Percentiles rank a stretch among this genome's conserved stretches.
Evolutionary conservation across 2,113 vertebrate genomes (phyloP).

Genomic region (Eira barbara): DNA sequence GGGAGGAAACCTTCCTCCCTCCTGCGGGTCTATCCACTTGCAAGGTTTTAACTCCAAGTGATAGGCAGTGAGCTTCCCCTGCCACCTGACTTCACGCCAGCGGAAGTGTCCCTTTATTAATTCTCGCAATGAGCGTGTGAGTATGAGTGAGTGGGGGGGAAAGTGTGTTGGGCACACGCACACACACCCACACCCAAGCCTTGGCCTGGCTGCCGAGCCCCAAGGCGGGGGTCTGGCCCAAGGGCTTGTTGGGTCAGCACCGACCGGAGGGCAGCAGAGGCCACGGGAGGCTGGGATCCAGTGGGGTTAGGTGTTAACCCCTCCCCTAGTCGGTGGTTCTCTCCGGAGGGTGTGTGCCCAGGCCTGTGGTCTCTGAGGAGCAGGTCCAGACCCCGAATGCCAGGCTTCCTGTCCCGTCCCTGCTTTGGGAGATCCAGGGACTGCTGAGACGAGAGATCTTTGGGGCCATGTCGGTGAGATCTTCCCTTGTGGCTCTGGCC

Average conservation of each 20-base stretch:
- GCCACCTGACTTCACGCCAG: background rate
- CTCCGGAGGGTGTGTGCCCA: background rate
- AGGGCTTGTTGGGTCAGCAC: background rate
- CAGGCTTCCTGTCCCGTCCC: background rate
- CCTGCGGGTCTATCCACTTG: background rate
- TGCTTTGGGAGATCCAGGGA: background rate
- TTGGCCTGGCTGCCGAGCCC: background rate
- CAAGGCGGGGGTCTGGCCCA: background rate
- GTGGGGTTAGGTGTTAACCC: background rate
- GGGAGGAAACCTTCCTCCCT: background rate
- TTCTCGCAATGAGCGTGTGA: background rate
- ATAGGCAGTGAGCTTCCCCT: background rate
- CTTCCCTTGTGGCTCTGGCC: background rate
- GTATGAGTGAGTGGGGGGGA: background rate
- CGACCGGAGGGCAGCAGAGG: background rate
- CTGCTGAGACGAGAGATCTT: background rate
- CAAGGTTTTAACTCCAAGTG: background rate
- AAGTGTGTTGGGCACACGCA: background rate
- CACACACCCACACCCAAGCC: background rate
- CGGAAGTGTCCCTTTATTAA: background rate
- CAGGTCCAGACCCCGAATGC: background rate
- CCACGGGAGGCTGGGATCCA: background rate
- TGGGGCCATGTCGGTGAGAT: background rate
- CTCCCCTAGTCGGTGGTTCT: background rate
- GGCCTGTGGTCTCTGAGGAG: background rate